phyloP scores from a whole-genome alignment of 2,113 vertebrate species.

The Cyprinodon variegatus region DNA sequence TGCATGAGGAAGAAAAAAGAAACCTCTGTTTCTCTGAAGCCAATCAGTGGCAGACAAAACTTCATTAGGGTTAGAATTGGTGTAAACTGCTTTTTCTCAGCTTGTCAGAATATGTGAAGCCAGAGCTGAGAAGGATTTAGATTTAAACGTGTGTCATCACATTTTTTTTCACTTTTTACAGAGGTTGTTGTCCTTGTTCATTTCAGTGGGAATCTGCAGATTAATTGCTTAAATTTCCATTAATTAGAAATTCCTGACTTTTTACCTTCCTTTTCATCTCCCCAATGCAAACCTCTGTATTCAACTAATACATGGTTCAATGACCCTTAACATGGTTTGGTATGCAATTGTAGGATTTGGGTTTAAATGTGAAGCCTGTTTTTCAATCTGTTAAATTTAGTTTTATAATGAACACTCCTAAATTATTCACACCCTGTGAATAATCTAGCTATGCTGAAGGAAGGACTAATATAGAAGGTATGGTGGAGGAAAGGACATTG shows the following conservation, averaged over 20 bases:
- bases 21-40: slow-evolving; percentile 21
- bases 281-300: too few species aligned
- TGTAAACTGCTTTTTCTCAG: slow-evolving; percentile 31
- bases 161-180: neutral
- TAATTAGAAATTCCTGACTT: neutral
- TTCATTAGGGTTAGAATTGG: slow-evolving; percentile 17
- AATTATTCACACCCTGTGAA: too few species aligned
- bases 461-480: too few species aligned
- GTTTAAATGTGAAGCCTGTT: too few species aligned
- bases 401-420: too few species aligned
- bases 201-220: too few species aligned
- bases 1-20: slow-evolving; percentile 30
- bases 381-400: too few species aligned
- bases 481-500: too few species aligned
- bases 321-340: too few species aligned
- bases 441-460: too few species aligned
- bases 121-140: neutral
- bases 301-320: too few species aligned
- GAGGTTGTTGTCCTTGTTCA: neutral
- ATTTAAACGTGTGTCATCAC: neutral
- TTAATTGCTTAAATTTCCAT: neutral
- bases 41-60: slow-evolving; percentile 28
- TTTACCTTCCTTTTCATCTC: neutral
- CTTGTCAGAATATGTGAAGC: slow-evolving; percentile 2
- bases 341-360: too few species aligned